These are phyloP conservation scores for Opisthocomus hoazin DNA, from an alignment of 2,113 vertebrate genomes.

Conservation along the genomic window DNA sequence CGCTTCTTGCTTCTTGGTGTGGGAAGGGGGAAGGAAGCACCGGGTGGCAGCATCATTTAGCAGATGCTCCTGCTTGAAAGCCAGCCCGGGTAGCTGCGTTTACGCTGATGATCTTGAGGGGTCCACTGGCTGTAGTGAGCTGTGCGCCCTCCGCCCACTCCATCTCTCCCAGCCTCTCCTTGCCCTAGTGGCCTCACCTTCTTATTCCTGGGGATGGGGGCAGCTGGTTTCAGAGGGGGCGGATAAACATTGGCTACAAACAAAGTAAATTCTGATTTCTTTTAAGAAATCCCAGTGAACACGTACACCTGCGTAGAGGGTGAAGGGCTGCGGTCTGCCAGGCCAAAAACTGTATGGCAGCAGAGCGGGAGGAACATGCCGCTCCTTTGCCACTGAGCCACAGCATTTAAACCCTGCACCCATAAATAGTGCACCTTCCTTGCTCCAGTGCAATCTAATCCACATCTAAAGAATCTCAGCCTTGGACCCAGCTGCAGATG, in stretches of 20 bases:
- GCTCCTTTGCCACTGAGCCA: not conserved
- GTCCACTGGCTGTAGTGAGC: not conserved
- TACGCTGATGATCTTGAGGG: accelerated
- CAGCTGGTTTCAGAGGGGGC: not conserved
- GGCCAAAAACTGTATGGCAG: not conserved
- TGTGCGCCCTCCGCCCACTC: accelerated
- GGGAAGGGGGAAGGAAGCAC: not conserved
- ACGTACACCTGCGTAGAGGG: accelerated
- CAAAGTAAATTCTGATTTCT: not conserved
- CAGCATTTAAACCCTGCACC: not conserved
- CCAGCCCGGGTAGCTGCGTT: not conserved
- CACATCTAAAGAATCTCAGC: not conserved
- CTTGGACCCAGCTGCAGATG: not conserved
- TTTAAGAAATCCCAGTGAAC: not conserved
- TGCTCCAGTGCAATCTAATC: not conserved
- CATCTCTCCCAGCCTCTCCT: not conserved
- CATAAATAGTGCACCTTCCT: not conserved
- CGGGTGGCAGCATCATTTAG: constrained; percentile 44
- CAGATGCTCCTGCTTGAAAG: not conserved
- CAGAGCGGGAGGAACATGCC: not conserved
- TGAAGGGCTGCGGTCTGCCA: not conserved
- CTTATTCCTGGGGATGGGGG: not conserved
- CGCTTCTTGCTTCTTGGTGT: too few relatives aligned
- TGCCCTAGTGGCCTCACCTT: not conserved
- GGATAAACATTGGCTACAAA: not conserved